Evolutionary conservation across 2,113 vertebrate genomes (phyloP), one percentile per base, ranked within the genome.

Genomic region (Porphyrio hochstetteri): DNA sequence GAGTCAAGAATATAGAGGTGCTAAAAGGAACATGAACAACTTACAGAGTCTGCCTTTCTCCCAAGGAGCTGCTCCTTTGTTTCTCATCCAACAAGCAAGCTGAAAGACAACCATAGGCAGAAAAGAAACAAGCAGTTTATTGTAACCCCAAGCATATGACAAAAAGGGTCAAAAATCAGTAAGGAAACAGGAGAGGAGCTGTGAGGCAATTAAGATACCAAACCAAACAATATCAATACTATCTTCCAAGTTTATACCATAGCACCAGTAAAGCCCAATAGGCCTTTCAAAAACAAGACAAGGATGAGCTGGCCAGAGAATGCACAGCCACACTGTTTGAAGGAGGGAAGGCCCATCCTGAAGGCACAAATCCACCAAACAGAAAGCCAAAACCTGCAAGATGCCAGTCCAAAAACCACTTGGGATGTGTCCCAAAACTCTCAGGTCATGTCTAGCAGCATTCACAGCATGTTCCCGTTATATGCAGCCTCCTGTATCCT

Each of bases 111-210:
- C 27, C 0, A 1, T 4, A 80, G 46, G 38, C 90, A 77, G 40
- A 77, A 85, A 90, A 29, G 82, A 33, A 95, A 96, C 52, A 91
- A 93, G 63, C 23, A 61, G 40, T 50, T 91, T 57, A 85, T 50
- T 94, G 63, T 76, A 88, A 92, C n/a, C 68, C 21, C n/a, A 61
- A 79, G 55, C 53, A 40, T 25, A 72, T 36, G 55, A 91, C 70
- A 82, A 87, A 85, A 85, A 42, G 40, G 40, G 40, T 42, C 89
- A 94, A 69, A 79, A 88, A 60, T 42, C 40, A 77, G 46, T 8
- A 94, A 70, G 46, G 78, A 86, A 96, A 60, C 0, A 93, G 57
- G 53, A 72, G 68, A 83, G 33, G 88, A 92, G 55, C n/a, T 57
- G 46, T 2, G 9, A 69, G 23, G 55, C 50, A 70, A 20, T 31